Conservation (phyloP, 2,888 invertebrate genomes). For the Clostera curtula region DNA sequence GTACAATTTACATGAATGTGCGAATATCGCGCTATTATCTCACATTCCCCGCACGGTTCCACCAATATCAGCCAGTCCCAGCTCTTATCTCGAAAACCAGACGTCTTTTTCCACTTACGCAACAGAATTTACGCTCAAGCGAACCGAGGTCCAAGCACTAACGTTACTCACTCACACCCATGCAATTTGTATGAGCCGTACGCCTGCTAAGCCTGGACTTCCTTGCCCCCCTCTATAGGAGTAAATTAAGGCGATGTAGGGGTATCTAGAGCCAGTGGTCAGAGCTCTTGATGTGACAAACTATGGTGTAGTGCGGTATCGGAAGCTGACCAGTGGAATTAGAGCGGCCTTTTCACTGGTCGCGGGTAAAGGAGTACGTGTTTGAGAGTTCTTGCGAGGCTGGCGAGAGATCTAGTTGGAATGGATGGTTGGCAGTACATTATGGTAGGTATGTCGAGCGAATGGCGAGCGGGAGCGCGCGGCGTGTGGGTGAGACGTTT, state of each 20-base stretch:
- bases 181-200: conserved; percentile 58
- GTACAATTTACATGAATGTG: conserved; percentile 13
- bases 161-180: conserved; percentile 68
- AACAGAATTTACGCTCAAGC: conserved; percentile 71
- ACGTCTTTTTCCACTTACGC: conserved; percentile 70
- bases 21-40: conserved; percentile 33
- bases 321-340: conserved; percentile 37
- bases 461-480: conserved; percentile 64
- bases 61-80: conserved; percentile 48
- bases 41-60: conserved; percentile 36
- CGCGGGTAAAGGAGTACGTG: conserved; percentile 9
- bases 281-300: conserved; percentile 62
- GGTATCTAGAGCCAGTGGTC: conserved; percentile 52
- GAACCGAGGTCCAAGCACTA: conserved; percentile 64
- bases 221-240: conserved; percentile 35
- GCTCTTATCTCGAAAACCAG: conserved; percentile 58
- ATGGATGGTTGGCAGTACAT: conserved; percentile 45
- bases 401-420: conserved; percentile 26
- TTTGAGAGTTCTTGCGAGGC: conserved; percentile 20
- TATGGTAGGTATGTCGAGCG: conserved; percentile 61
- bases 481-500: conserved; percentile 73
- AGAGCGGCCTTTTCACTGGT: conserved; percentile 30
- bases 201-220: conserved; percentile 27
- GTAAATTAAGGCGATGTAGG: conserved; percentile 37
- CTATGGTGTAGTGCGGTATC: conserved; percentile 67